Evolutionary conservation across 2,888 invertebrate species (phyloP).

Genomic region (Cantharis rufa): DNA sequence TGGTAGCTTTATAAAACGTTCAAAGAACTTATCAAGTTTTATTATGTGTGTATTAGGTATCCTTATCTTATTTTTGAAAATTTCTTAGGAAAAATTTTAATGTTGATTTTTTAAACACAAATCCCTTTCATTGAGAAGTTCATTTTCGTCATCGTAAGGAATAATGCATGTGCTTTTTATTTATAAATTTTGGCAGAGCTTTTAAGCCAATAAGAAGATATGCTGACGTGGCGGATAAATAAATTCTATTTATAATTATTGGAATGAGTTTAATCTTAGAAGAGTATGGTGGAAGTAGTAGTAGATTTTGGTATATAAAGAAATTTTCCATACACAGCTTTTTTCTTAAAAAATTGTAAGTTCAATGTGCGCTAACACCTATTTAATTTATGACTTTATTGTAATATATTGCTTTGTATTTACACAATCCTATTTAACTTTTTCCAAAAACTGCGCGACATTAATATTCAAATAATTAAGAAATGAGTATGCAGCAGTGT

Average conservation of each 20-base stretch:
- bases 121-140: background rate
- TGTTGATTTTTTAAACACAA: background rate
- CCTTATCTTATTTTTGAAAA: background rate
- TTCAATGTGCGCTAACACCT: background rate
- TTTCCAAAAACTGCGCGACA: background rate
- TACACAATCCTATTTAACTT: background rate
- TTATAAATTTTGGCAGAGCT: slow-evolving; percentile 16
- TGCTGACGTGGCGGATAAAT: slow-evolving; percentile 31
- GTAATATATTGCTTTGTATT: background rate
- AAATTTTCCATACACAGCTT: slow-evolving; percentile 6
- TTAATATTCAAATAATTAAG: background rate
- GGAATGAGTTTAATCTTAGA: slow-evolving; percentile 8
- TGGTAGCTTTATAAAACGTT: background rate
- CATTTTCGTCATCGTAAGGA: background rate
- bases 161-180: slow-evolving; percentile 8
- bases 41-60: background rate
- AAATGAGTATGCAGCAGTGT: background rate
- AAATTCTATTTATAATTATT: slow-evolving; percentile 35
- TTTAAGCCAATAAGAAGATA: slow-evolving; percentile 11
- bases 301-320: slow-evolving; percentile 1
- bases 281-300: slow-evolving; percentile 5
- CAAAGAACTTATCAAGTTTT: background rate
- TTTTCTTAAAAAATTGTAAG: background rate
- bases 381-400: background rate
- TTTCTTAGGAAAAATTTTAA: background rate